These are phyloP conservation scores for Chelon auratus DNA, from an alignment of 2,797 vertebrate genomes.

Conservation along the genomic window DNA sequence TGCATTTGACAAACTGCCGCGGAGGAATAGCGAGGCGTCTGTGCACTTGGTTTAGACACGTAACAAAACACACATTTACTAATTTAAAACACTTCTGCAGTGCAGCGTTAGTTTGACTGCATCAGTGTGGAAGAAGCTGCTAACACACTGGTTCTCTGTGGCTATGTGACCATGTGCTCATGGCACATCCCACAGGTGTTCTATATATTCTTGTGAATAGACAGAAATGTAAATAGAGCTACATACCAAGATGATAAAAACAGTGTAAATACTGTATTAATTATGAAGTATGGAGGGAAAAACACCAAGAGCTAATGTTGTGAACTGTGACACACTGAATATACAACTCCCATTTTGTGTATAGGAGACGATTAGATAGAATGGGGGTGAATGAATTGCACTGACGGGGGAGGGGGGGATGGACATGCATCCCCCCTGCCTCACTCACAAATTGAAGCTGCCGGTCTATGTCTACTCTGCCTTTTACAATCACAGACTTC, in stretches of 20 bases:
- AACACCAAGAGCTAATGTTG: constrained; percentile 46
- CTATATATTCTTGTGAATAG: constrained; percentile 73
- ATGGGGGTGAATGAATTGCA: constrained; percentile 63
- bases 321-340: constrained; percentile 78
- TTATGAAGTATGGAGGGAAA: constrained; percentile 36
- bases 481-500: constrained; percentile 52
- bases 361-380: constrained; percentile 46
- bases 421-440: constrained; percentile 35
- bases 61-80: constrained; percentile 60
- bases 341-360: constrained; percentile 72
- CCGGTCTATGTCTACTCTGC: constrained; percentile 41
- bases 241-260: constrained; percentile 55
- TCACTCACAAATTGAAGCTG: constrained; percentile 41
- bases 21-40: constrained; percentile 17
- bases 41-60: background rate
- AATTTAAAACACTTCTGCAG: constrained; percentile 53
- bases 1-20: constrained; percentile 13
- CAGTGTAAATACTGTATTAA: constrained; percentile 76
- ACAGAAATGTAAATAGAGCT: constrained; percentile 74
- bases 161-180: constrained; percentile 74
- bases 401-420: constrained; percentile 51
- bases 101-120: constrained; percentile 45
- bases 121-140: constrained; percentile 47
- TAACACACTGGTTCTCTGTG: constrained; percentile 59
- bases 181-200: constrained; percentile 34